Base-by-base conservation (phyloP, 2,888 invertebrate genomes). In the Drosophila multiciliata region DNA sequence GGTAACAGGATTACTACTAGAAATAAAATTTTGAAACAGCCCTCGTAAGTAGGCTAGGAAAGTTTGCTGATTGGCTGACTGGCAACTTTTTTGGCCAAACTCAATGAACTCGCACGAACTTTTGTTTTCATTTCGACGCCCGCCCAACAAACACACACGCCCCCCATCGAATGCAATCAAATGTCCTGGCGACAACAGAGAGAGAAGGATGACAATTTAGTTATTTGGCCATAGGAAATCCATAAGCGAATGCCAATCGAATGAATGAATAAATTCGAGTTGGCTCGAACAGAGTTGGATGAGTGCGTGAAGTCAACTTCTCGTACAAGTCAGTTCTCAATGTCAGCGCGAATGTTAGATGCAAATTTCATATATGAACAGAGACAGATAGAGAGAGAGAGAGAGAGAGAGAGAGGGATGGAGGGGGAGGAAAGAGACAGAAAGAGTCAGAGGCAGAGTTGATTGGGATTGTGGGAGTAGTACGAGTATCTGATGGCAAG, bases 101-200 rank as follows among this genome's bases (percentile, higher is more conserved):
- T 87, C 78, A 87, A 89, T 87, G 89, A 87, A 87, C 87, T 83
- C 84, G 77, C 80, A 82, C 82, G 75, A 87, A 89, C 89, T 88
- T 88, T 88, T 87, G 79, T 84, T 87, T 87, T 87, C 86, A 70
- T 84, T 89, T 86, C 64, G 53, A 65, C 75, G 66, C 65, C 58
- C 54, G 42, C 48, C 33, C 55, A 12, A 11, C 32, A 32, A 45
- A 12, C 57, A 54, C 45, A 17, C 17, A 45, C 65, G 32, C 63
- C 65, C 23, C 23, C 23, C 53, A 53, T 32, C 7, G 54, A 50
- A 62, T 54, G 65, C 71, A 63, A 64, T 73, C 67, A 67, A 67
- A 61, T 45, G 52, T 48, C n/a, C 58, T 33, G 49, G 65, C 52
- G 26, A 29, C 23, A 20, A 6, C 42, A 20, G 11, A 20, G 3